These are phyloP conservation scores for Petrosia ficiformis DNA, from an alignment of 37 sponge, comb jelly and placozoan species.

Conservation along the genomic window DNA sequence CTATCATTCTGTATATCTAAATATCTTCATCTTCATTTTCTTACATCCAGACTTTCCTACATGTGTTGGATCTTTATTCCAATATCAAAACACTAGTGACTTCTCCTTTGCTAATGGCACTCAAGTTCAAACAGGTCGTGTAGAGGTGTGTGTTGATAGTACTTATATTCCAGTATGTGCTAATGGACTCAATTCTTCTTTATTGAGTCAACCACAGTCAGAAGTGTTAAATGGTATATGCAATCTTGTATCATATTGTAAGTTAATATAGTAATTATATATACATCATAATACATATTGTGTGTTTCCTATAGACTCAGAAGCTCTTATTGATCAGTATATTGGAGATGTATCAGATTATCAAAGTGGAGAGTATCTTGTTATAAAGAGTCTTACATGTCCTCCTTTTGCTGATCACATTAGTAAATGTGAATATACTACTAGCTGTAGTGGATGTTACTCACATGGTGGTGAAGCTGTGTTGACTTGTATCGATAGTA, in stretches of 20 bases:
- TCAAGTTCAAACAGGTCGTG: neutral
- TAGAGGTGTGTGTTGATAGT: neutral
- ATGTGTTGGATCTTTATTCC: neutral
- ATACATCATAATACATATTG: neutral
- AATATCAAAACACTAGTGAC: neutral
- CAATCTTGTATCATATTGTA: neutral
- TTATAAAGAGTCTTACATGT: neutral
- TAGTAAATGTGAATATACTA: neutral
- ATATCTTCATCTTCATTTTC: neutral
- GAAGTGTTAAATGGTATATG: neutral
- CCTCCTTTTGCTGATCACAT: neutral
- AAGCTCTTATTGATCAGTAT: neutral
- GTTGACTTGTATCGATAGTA: no score
- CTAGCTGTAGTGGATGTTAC: neutral
- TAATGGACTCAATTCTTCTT: neutral
- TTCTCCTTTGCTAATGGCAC: neutral
- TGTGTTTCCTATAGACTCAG: neutral
- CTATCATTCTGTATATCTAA: no score
- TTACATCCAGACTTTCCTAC: neutral
- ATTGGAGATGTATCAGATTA: neutral
- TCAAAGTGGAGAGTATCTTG: neutral
- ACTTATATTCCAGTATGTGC: neutral
- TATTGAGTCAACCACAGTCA: neutral
- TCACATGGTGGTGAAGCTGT: no score
- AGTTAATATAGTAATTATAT: neutral